A percentile compares a stretch with the other conserved stretches of the same genome.
phyloP scores from a whole-genome alignment of 2,888 invertebrate species.

The Ormyrus pomaceus region DNA sequence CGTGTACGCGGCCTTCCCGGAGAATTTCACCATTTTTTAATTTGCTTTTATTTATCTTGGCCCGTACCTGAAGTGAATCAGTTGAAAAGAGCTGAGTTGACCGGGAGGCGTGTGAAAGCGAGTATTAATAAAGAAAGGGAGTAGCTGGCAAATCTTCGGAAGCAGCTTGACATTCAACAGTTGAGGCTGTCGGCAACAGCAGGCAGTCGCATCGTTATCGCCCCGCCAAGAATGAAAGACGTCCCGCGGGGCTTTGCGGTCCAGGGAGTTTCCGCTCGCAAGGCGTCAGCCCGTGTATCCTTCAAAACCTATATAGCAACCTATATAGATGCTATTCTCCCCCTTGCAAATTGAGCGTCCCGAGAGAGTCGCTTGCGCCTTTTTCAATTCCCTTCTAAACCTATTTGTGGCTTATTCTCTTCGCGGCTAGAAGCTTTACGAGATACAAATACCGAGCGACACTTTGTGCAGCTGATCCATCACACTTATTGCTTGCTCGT shows the following conservation, averaged over 20 bases:
- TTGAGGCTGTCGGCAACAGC: background rate
- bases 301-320: constrained; percentile 21
- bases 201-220: constrained; percentile 17
- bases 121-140: background rate
- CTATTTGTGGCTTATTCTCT: background rate
- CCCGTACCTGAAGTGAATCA: too few relatives aligned
- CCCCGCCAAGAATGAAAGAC: constrained; percentile 10
- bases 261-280: constrained; percentile 12
- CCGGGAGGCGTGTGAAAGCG: too few relatives aligned
- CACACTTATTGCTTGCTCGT: too few relatives aligned
- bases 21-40: constrained; percentile 11
- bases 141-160: background rate
- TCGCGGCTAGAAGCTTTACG: background rate
- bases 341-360: constrained; percentile 41
- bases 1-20: background rate
- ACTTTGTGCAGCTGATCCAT: too few relatives aligned
- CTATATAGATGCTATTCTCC: background rate
- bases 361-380: constrained; percentile 20
- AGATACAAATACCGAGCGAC: constrained; percentile 7
- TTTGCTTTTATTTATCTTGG: background rate
- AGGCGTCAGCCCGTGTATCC: constrained; percentile 45
- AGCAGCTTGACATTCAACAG: constrained; percentile 52
- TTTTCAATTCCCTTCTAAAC: constrained; percentile 30
- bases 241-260: constrained; percentile 51
- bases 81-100: too few relatives aligned